A percentile compares a stretch with the other conserved stretches of the same genome.
Conservation (phyloP, 2,888 invertebrate genomes). For the Rhorus exstirpatorius region DNA sequence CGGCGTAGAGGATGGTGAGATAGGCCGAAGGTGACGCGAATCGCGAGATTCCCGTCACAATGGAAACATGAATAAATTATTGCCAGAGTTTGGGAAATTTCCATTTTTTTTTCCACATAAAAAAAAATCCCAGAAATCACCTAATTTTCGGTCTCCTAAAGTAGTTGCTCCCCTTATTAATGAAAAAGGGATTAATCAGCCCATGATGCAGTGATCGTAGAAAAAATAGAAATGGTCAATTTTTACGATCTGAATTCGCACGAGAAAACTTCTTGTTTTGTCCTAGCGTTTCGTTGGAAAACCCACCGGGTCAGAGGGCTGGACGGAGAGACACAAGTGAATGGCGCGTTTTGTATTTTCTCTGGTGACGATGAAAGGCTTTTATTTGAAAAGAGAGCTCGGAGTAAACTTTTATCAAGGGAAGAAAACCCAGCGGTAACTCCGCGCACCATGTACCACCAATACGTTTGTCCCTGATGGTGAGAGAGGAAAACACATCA, state of each 20-base stretch:
- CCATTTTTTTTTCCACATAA: too few species aligned
- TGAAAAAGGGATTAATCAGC: not conserved
- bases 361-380: constrained; percentile 30
- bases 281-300: constrained; percentile 7
- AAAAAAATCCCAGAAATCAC: too few species aligned
- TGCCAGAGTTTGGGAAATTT: too few species aligned
- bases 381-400: constrained; percentile 19
- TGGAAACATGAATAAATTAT: too few species aligned
- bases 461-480: constrained; percentile 5
- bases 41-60: too few species aligned
- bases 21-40: too few species aligned
- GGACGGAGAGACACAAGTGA: not conserved
- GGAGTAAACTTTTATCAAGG: constrained; percentile 19
- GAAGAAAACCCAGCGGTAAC: constrained; percentile 5
- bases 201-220: not conserved
- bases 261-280: not conserved
- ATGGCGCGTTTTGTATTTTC: constrained; percentile 29
- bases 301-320: not conserved
- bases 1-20: too few species aligned
- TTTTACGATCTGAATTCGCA: constrained; percentile 18
- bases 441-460: not conserved
- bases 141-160: too few species aligned
- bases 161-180: too few species aligned
- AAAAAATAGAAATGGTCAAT: not conserved
- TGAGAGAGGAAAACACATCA: constrained; percentile 9